Evolutionary conservation across 92 coral and sea anemone genomes (phyloP).

Genomic region (Porites rus): DNA sequence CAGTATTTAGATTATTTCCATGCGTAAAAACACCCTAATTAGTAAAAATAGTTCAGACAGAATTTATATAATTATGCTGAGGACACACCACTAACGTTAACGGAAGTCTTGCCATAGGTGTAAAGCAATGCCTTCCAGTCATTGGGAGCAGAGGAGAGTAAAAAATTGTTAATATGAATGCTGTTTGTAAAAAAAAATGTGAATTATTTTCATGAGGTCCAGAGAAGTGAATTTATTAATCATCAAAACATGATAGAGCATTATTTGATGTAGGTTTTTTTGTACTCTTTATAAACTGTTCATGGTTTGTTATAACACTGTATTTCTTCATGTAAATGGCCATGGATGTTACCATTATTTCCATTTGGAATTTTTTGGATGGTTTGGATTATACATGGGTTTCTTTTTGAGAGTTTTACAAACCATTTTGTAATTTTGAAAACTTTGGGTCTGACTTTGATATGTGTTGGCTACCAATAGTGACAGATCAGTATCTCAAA

Average conservation of each 20-base stretch:
- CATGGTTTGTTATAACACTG: background rate
- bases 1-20: constrained; percentile 45
- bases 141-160: background rate
- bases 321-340: background rate
- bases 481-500: too few species aligned
- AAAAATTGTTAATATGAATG: constrained; percentile 22
- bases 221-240: background rate
- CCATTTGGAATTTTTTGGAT: background rate
- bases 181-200: constrained; percentile 33
- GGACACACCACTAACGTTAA: background rate
- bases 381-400: background rate
- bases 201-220: constrained; percentile 26
- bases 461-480: too few species aligned
- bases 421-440: background rate
- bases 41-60: constrained; percentile 5
- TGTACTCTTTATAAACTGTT: constrained; percentile 19
- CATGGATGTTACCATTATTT: background rate
- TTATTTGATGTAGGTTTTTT: constrained; percentile 2
- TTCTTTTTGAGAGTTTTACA: too few species aligned
- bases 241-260: background rate
- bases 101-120: constrained; percentile 23
- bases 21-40: constrained; percentile 32
- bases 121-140: constrained; percentile 18
- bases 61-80: constrained; percentile 6
- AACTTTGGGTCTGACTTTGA: too few species aligned